A percentile compares a stretch with the other conserved stretches of the same genome.
Evolutionary conservation across 2,113 vertebrate genomes (phyloP).

Genomic region (Microcebus griseorufus): DNA sequence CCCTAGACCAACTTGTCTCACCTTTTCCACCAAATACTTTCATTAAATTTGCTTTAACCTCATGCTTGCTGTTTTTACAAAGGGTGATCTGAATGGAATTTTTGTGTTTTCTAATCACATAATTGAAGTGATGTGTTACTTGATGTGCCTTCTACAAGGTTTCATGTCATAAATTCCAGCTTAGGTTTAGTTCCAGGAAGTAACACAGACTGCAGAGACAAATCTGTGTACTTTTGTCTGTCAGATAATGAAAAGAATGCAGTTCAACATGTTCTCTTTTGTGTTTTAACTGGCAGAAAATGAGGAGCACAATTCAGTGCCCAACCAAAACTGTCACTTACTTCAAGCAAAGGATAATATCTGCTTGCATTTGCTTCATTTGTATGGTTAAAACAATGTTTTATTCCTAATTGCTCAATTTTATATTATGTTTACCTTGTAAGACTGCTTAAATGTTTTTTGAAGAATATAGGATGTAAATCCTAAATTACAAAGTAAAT

Average conservation of each 20-base stretch:
- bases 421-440: not conserved
- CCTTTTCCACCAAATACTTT: not conserved
- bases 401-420: not conserved
- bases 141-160: not conserved
- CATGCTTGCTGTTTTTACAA: not conserved
- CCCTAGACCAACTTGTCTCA: not conserved
- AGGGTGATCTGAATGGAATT: not conserved
- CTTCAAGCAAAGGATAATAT: not conserved
- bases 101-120: not conserved
- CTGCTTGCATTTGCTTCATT: not conserved
- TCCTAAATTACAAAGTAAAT: not conserved
- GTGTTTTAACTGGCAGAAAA: constrained; percentile 21
- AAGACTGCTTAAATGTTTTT: not conserved
- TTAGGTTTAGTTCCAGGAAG: constrained; percentile 44
- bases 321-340: not conserved
- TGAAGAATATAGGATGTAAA: not conserved
- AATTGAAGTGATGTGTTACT: not conserved
- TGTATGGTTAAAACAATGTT: not conserved
- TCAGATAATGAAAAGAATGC: constrained; percentile 56
- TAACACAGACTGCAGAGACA: constrained; percentile 10
- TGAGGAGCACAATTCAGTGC: not conserved
- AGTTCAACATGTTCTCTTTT: constrained; percentile 36
- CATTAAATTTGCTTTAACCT: not conserved
- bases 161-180: constrained; percentile 9
- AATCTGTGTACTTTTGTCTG: constrained; percentile 45